Evolutionary conservation across 2,113 vertebrate genomes (phyloP).

Genomic region (Phaethon lepturus): DNA sequence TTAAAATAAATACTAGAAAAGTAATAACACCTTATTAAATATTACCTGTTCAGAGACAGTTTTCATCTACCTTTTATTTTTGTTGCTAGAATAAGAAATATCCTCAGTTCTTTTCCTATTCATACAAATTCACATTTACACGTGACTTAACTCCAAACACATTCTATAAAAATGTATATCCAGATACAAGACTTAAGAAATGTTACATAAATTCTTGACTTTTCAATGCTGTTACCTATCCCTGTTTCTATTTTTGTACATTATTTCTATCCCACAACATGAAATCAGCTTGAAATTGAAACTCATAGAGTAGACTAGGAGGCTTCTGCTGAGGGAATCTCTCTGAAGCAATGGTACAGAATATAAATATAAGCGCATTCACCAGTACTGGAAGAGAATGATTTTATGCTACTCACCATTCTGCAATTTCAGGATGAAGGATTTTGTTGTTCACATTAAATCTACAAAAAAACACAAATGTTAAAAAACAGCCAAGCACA

Average conservation of each 20-base stretch:
- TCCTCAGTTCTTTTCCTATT: neutral
- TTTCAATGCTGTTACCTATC: neutral
- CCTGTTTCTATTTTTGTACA: neutral
- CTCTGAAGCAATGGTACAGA: neutral
- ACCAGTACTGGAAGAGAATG: neutral
- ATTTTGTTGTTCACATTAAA: constrained; percentile 89
- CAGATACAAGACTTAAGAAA: neutral
- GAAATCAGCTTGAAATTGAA: neutral
- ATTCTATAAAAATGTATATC: neutral
- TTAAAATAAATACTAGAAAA: constrained; percentile 65
- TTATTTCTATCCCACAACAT: neutral
- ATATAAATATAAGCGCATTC: neutral
- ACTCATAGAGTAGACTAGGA: neutral
- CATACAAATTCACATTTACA: neutral
- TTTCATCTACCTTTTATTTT: constrained; percentile 47
- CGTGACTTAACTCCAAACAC: neutral
- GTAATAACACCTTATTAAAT: constrained; percentile 60
- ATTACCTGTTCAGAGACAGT: constrained; percentile 36
- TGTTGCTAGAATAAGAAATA: constrained; percentile 28
- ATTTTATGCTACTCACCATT: constrained; percentile 84
- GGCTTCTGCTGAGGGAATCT: neutral
- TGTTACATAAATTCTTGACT: neutral
- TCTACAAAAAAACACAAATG: constrained; percentile 56
- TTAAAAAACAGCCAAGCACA: neutral
- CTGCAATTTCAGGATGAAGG: constrained; percentile 90